Conservation (phyloP, 2,113 vertebrate genomes). For the Colaptes auratus region DNA sequence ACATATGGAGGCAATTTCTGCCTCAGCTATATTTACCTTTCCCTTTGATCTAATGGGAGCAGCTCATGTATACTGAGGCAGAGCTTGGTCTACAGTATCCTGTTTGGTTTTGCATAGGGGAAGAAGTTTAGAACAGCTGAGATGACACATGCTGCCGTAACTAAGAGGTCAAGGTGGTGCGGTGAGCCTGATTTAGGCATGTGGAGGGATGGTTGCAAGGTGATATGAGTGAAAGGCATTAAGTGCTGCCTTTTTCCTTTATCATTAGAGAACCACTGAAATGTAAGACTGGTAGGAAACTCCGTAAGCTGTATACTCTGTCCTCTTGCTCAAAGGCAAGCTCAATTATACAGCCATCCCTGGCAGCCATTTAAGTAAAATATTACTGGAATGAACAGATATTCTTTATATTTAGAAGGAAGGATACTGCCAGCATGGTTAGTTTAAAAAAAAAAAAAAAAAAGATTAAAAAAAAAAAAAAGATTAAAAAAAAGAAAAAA, state of each 20-base stretch:
- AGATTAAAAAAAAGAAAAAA: not conserved
- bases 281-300: constrained; percentile 39
- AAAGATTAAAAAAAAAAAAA: not conserved
- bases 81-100: not conserved
- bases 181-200: not conserved
- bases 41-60: constrained; percentile 26
- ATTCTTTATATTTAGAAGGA: constrained; percentile 54
- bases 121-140: not conserved
- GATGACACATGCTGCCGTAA: not conserved
- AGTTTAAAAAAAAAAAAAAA: not conserved
- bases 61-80: not conserved
- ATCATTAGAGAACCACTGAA: constrained; percentile 38
- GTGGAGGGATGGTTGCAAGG: not conserved
- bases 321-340: constrained; percentile 17
- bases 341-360: constrained; percentile 43
- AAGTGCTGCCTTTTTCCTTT: constrained; percentile 34
- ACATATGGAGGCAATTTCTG: constrained; percentile 55
- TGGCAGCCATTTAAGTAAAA: constrained; percentile 41
- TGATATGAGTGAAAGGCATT: constrained; percentile 22
- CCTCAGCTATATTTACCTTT: constrained; percentile 54
- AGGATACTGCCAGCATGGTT: not conserved
- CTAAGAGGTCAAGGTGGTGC: not conserved
- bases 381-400: constrained; percentile 36
- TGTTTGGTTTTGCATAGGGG: not conserved
- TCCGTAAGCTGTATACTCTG: constrained; percentile 26